Conservation (phyloP, 2,113 vertebrate species). For the Nyctereutes procyonoides region DNA sequence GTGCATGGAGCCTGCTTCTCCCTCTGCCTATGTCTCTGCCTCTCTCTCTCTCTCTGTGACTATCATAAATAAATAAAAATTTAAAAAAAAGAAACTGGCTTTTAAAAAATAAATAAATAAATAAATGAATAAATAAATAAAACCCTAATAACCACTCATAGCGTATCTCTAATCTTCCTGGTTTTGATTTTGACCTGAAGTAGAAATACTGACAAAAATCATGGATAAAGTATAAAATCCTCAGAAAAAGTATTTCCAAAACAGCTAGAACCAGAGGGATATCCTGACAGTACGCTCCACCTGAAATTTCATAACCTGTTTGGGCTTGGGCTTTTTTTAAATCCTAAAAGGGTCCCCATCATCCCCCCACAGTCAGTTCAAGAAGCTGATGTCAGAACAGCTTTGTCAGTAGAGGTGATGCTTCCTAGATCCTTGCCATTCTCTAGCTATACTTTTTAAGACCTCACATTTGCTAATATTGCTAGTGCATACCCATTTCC, state of each 20-base stretch:
- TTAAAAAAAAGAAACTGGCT: too few species aligned
- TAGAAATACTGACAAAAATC: background rate
- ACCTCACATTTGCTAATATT: background rate
- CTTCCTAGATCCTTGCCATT: background rate
- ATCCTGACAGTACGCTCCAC: background rate
- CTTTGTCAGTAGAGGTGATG: background rate
- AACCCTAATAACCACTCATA: background rate
- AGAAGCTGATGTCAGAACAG: background rate
- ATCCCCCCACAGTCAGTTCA: background rate
- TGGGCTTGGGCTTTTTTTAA: background rate
- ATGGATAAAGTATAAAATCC: background rate
- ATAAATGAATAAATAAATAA: too few species aligned
- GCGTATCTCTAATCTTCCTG: background rate
- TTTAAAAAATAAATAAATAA: too few species aligned
- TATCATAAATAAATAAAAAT: too few species aligned
- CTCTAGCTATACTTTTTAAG: background rate
- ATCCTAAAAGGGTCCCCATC: background rate
- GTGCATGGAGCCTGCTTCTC: too few species aligned
- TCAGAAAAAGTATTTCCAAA: conserved; percentile 4
- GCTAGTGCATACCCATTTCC: background rate
- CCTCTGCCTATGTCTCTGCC: too few species aligned
- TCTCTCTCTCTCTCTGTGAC: too few species aligned
- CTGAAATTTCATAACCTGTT: background rate
- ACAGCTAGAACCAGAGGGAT: background rate
- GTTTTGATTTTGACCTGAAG: background rate